Base-by-base conservation (phyloP, 2,888 invertebrate species). In the Leptinotarsa tumamoca region DNA sequence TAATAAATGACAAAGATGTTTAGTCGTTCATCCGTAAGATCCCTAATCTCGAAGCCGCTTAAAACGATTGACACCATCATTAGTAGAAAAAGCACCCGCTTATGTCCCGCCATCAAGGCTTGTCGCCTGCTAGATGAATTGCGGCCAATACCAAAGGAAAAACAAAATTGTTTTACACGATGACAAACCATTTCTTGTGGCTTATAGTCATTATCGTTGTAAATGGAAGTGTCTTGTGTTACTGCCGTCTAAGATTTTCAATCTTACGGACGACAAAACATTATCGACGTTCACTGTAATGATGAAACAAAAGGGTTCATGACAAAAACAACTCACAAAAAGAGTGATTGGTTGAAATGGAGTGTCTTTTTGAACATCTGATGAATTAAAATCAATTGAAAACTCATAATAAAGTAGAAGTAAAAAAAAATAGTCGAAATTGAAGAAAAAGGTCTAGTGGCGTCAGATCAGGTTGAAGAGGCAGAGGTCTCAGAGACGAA, bases 61-160 rank as follows among this genome's bases (percentile, higher is more conserved):
- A 81, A 80, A 80, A 70, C 80, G 84, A 84, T 84, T 85, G 84
- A 84, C 84, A 83, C 82, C 79, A 81, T 84, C 83, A 83, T 85
- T 85, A 84, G 81, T 80, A 80, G 84, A 85, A 85, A 85, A 85
- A 84, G 80, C 81, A 79, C 85, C 85, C 85, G 83, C 84, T 85
- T 84, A 82, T 80, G 80, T 80, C 79, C 77, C 77, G 72, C 78
- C 78, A 79, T 81, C 78, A 79, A 43, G 80, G 80, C 80, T 80
- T 82, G 82, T 82, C 82, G 79, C 80, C 78, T 75, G 78, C 75
- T 73, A 81, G 81, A 81, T 79, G 76, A 81, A 81, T 82, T 80
- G 71, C 81, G 56, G 68, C 70, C 70, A 68, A 68, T 72, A 68
- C 63, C 74, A 67, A 61, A 75, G 68, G 71, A 76, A 79, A 77